Evolutionary conservation across 2,113 vertebrate species (phyloP).

Genomic region (Phycodurus eques): DNA sequence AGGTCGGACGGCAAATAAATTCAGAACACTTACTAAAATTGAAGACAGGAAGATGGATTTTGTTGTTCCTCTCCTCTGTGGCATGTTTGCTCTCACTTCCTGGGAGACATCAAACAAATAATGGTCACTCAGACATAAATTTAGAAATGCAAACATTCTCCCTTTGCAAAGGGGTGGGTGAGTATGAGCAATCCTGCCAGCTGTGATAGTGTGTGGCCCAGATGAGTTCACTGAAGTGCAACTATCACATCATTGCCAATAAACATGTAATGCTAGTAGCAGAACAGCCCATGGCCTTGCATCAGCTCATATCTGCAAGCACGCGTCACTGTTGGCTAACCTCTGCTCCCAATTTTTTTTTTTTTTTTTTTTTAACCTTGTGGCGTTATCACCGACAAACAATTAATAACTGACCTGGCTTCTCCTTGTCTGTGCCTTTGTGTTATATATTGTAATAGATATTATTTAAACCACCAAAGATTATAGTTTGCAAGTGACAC

Average conservation of each 20-base stretch:
- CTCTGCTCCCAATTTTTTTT: conserved; percentile 16
- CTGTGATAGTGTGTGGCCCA: conserved; percentile 42
- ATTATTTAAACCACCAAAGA: no score
- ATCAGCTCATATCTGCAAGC: conserved; percentile 36
- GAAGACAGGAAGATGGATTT: conserved; percentile 79
- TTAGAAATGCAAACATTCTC: conserved; percentile 5
- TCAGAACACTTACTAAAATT: conserved; percentile 79
- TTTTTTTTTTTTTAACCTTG: neutral
- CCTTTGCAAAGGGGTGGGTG: neutral
- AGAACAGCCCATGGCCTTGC: conserved; percentile 37
- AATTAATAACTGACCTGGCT: conserved; percentile 15
- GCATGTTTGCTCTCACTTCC: conserved; percentile 79
- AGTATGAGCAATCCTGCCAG: conserved; percentile 12
- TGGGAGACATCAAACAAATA: conserved; percentile 41
- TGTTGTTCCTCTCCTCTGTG: conserved; percentile 63
- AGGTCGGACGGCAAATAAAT: neutral
- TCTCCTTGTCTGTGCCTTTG: neutral
- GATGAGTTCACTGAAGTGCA: conserved; percentile 47
- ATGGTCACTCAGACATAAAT: neutral
- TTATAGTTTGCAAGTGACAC: no score
- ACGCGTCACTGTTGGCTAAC: conserved; percentile 50
- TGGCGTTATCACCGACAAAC: conserved; percentile 29
- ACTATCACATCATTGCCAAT: conserved; percentile 53
- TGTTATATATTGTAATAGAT: no score
- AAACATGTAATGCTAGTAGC: conserved; percentile 53